phyloP scores from a whole-genome alignment of 2,113 vertebrate species.

The Stegostoma tigrinum region DNA sequence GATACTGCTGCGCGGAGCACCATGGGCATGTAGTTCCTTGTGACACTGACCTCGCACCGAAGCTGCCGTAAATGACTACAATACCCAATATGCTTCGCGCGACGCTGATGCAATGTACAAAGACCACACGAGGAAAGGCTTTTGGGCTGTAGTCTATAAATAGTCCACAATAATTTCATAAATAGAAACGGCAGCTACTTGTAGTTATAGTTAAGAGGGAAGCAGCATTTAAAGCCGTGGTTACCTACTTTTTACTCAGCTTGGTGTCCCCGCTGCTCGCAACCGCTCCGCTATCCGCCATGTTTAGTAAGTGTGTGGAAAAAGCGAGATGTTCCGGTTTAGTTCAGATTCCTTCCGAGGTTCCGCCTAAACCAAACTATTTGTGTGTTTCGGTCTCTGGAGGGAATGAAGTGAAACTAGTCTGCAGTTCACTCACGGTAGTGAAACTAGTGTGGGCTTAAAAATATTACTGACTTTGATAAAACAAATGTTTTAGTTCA shows the following conservation, averaged over 20 bases:
- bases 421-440: not conserved
- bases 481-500: not conserved
- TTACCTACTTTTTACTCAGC: slow-evolving; percentile 56
- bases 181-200: not conserved
- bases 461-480: not conserved
- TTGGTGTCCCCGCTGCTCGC: slow-evolving; percentile 20
- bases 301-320: not conserved
- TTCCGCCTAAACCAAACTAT: not conserved
- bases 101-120: not conserved
- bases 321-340: not conserved
- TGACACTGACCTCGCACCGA: fast-evolving
- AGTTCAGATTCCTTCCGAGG: not conserved
- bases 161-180: not conserved
- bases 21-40: not conserved
- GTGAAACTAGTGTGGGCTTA: not conserved
- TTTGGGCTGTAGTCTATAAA: not conserved
- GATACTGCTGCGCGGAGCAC: not conserved
- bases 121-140: not conserved
- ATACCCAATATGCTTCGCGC: not conserved
- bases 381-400: not conserved
- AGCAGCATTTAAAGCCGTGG: not conserved
- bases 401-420: not conserved
- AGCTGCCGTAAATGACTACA: not conserved
- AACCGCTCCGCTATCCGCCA: slow-evolving; percentile 38
- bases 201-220: too few species aligned